Evolutionary conservation across 1,140 invertebrate genomes (phyloP), one percentile per base, ranked within the genome.

Genomic region (Brachionus manjavacas): DNA sequence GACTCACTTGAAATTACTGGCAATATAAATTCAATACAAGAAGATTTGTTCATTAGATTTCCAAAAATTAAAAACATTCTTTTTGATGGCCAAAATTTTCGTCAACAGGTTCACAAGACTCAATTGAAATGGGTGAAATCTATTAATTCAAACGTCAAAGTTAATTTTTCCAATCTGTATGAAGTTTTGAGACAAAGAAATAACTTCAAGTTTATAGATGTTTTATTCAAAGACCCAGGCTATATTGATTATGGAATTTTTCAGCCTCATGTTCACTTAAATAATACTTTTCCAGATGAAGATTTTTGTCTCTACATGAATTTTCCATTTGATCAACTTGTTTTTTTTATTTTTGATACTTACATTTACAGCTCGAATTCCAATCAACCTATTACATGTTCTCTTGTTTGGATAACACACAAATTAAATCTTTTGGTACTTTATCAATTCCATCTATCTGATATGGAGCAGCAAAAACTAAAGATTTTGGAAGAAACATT

Each of bases 41-140:
- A 43, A 16, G 68, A 72, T 41, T 41, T 72, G 12, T 72, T 72
- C 16, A n/a, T 35, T 7, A 39, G 23, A 9, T 72, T 72, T n/a
- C 28, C 68, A 2, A 39, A 72, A 41, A 41, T 72, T 3, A 39
- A 41, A 72, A 43, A 35, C 9, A 6, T 72, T 16, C 31, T 72
- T 43, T 41, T 72, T 43, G 68, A 72, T 41, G 68, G 31, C 9
- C 68, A 72, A 43, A 72, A 72, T 41, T 72, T 72, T 72, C 28
- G 68, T 6, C 68, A 72, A 41, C 16, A 41, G 11, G 39, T 11
- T 43, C 68, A 72, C n/a, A 41, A 3, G 9, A 41, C 16, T 39
- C 12, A 41, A 7, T 11, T 41, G 4, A n/a, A 39, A 20, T 72
- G 68, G 68, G 39, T 72, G 8, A 39, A 72, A 39, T 72, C 68